Base-by-base conservation (phyloP, 2,797 vertebrate genomes). In the Buphagus erythrorhynchus region DNA sequence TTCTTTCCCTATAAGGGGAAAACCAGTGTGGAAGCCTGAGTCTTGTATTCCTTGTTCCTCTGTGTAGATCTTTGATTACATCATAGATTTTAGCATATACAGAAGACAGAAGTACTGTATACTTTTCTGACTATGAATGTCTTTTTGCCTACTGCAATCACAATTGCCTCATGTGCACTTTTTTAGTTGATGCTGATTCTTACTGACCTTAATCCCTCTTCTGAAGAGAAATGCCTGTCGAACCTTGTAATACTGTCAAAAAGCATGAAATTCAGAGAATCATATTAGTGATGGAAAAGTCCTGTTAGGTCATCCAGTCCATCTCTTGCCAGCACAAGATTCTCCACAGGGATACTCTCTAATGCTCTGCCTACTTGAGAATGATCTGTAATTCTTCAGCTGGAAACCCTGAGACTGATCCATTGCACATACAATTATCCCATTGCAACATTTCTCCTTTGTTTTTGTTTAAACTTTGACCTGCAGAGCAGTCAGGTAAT, bases 241-340 rank as follows among this genome's bases (percentile, higher is more conserved):
- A 97, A 97, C 87, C 93, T 95, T 95, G 78, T 93, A 91, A 93
- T 77, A 93, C 94, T 97, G 96, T 97, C 97, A 97, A 89, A 96
- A 96, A 88, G 77, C 87, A 96, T 97, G 95, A 97, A 91, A 93
- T 95, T 96, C 96, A 96, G 76, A 62, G 92, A 87, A 82, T 90
- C 74, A 78, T 43, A 94, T 93, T 83, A 77, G 74, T 89, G 86
- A 89, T 80, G 88, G 91, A 88, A 86, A 92, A 93, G 92, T 94
- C 90, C 80, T 82, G 49, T 92, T 95, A 92, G 92, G 88, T 95
- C 90, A 89, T 78, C 46, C 48, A 51, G 42, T 63, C 91, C 66
- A 38, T 74, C 72, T 76, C 81, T 86, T 86, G 73, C 71, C 86
- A 81, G 35, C 42, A 36, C 26, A 66, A 40, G 67, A 15, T 63